phyloP scores from a whole-genome alignment of 1,140 invertebrate genomes.

The Neodiprion lecontei region DNA sequence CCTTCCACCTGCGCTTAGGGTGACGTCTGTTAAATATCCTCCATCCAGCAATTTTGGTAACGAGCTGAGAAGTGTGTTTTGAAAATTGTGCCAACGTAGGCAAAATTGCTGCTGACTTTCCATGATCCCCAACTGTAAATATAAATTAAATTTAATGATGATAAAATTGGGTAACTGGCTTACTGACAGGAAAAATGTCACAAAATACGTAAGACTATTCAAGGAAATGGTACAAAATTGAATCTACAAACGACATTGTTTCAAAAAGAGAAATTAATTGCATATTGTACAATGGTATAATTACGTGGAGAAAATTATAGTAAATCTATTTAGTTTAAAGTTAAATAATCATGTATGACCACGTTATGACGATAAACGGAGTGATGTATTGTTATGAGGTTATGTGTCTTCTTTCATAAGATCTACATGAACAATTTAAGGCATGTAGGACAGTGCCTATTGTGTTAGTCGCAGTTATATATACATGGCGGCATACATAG shows the following conservation, averaged over 20 bases:
- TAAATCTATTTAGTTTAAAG: no score
- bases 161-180: no score
- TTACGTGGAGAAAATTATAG: no score
- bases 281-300: neutral
- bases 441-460: slow-evolving; percentile 29
- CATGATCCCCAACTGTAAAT: slow-evolving; percentile 37
- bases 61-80: slow-evolving; percentile 81
- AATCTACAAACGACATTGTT: no score
- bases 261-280: no score
- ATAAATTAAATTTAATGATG: neutral
- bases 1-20: slow-evolving; percentile 82
- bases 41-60: slow-evolving; percentile 82
- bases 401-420: slow-evolving; percentile 1
- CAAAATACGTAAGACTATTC: no score
- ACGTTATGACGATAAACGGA: no score
- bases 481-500: slow-evolving; percentile 31
- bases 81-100: slow-evolving; percentile 80
- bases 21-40: slow-evolving; percentile 89
- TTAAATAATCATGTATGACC: no score
- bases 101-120: slow-evolving; percentile 74
- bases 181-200: no score
- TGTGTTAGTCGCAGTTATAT: slow-evolving; percentile 27
- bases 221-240: no score
- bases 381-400: neutral
- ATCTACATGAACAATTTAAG: slow-evolving; percentile 4